Evolutionary conservation across 2,888 invertebrate genomes (phyloP), one percentile per base, ranked within the genome.

Genomic region (Nezara viridula): DNA sequence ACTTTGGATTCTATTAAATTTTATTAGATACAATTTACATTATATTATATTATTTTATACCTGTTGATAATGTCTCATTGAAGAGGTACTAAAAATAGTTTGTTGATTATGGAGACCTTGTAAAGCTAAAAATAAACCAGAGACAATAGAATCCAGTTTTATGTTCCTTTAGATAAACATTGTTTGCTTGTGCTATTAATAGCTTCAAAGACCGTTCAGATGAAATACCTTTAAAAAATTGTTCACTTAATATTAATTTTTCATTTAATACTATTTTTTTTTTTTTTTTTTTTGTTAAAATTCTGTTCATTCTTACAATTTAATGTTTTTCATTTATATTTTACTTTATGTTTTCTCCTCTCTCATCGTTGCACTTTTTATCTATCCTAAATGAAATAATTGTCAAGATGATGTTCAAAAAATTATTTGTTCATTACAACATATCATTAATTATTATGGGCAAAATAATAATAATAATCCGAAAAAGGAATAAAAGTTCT

Each of bases 131-230:
- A 73, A 73, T 73, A 73, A 37, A 73, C 66, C 21, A 6, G 7
- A 73, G 66, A 73, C 66, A 73, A 73, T 37, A 37, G 37, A 73
- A 37, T 37, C 19, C 16, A 37, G 16, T 32, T 44, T 50, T 49
- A 50, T 50, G 49, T 85, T 49, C 16, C 24, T 50, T 85, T 19
- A 49, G 49, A 85, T 55, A 50, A 87, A 87, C 49, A 50, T 81
- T 40, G 73, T 47, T 37, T 49, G 47, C 88, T 66, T n/a, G 19
- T 7, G 40, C 89, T 89, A 52, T 89, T 55, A 37, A 52, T 85
- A 52, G 50, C 27, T 86, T 73, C 16, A 37, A 73, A 73, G 5
- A 73, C 66, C 37, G 3, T 73, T 73, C 2, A 19, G 37, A 37
- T 5, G 19, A 0, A 37, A 19, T 73, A 37, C 2, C 37, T 60